phyloP scores from a whole-genome alignment of 64 coral and sea anemone species.

The Acropora tenuis region DNA sequence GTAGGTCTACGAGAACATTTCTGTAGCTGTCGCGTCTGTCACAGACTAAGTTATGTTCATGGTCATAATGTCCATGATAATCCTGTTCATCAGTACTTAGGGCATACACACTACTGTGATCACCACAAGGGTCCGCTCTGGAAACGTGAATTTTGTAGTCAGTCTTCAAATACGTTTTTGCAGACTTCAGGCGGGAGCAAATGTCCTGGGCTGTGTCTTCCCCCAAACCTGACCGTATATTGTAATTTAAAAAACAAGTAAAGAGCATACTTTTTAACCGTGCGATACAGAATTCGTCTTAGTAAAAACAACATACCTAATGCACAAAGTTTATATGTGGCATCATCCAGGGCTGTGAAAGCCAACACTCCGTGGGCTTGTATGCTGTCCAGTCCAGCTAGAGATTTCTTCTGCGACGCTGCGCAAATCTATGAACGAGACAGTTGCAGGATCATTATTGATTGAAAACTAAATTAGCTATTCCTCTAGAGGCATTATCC shows the following conservation, averaged over 20 bases:
- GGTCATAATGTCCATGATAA: background rate
- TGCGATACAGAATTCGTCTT: background rate
- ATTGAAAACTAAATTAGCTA: background rate
- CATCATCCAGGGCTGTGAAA: constrained; percentile 39
- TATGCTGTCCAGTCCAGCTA: constrained; percentile 51
- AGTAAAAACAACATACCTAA: constrained; percentile 8
- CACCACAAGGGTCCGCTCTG: constrained; percentile 37
- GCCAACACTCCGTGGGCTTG: constrained; percentile 40
- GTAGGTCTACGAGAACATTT: constrained; percentile 15
- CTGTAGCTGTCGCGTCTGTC: constrained; percentile 16
- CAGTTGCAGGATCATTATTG: background rate
- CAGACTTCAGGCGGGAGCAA: constrained; percentile 28
- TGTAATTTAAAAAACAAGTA: background rate
- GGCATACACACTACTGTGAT: constrained; percentile 53
- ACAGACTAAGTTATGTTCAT: constrained; percentile 39
- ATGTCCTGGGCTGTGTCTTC: constrained; percentile 38
- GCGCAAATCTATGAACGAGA: constrained; percentile 29
- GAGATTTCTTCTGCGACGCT: constrained; percentile 51
- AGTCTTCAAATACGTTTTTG: constrained; percentile 52
- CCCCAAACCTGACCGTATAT: background rate
- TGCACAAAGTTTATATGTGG: constrained; percentile 3
- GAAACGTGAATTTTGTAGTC: constrained; percentile 55
- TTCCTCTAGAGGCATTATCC: background rate
- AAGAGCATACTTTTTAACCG: background rate
- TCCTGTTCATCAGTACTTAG: constrained; percentile 19